Base-by-base conservation (phyloP, 2,888 invertebrate species). In the Caenorhabditis sulstoni region DNA sequence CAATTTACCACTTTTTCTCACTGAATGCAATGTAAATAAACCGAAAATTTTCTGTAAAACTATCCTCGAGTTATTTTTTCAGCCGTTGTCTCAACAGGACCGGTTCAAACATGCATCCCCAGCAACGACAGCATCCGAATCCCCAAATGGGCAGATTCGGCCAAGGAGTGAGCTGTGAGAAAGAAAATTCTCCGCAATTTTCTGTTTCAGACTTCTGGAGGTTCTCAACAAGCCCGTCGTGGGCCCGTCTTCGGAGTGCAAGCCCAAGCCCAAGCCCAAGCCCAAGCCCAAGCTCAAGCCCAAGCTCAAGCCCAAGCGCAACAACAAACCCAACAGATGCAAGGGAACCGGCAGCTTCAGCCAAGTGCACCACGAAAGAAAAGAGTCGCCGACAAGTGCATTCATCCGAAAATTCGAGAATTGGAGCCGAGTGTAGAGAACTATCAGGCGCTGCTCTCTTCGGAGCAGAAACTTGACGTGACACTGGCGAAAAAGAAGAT, bases 371-470 rank as follows among this genome's bases (percentile, higher is more conserved):
- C n/a, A n/a, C n/a, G 53, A 87, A 86, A 29, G 29, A 7, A 81
- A 87, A 86, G 79, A 86, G 84, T 87, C 62, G 88, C 87, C 11
- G 90, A 90, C 52, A 88, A 87, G 59, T 74, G 87, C 37, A 83
- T 90, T 23, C 77, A 85, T 23, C 83, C 87, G 3, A 84, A 87
- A 62, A 91, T 92, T 14, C 86, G 92, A 20, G 91, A 98, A 92
- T 92, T 99, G 87, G 98, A 99, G 67, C 99, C 99, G 0, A 99
- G 99, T 92, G 97, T 97, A 70, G 97, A 99, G 92, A 98, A 98
- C 0, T 99, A 99, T 91, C 98, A 99, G 98, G 97, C 99, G 92
- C 92, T 99, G 86, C 92, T 99, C 67, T 96, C 97, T 0, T 98
- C 98, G 92, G 99, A 99, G 91, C 93, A 97, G 79, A 98, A 98